These are phyloP conservation scores for Pseudopleuronectes americanus DNA, from an alignment of 2,797 vertebrate genomes.

Conservation along the genomic window DNA sequence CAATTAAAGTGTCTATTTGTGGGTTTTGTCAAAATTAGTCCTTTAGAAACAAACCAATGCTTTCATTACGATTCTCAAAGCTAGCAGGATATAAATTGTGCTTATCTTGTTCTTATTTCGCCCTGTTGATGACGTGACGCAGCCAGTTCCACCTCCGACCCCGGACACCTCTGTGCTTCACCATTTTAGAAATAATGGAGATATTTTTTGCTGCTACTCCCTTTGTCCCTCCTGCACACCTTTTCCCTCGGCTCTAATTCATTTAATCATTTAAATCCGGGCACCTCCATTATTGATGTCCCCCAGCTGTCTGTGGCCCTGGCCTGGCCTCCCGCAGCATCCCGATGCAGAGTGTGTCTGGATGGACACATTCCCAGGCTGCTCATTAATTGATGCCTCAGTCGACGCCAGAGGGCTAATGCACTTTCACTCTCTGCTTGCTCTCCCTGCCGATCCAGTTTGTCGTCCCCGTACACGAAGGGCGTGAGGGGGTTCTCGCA, in stretches of 20 bases:
- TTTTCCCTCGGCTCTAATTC: constrained; percentile 64
- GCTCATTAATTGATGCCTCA: constrained; percentile 81
- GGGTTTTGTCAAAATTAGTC: background rate
- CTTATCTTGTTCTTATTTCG: constrained; percentile 2
- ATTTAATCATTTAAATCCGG: constrained; percentile 78
- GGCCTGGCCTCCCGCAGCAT: constrained; percentile 54
- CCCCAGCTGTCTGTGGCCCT: constrained; percentile 56
- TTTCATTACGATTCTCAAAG: background rate
- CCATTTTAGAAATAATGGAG: constrained; percentile 53
- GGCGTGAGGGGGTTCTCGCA: constrained; percentile 35
- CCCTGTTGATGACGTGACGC: constrained; percentile 11
- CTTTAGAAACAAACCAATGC: background rate
- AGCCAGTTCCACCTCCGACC: constrained; percentile 10
- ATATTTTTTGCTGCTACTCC: constrained; percentile 42
- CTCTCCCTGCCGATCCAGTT: constrained; percentile 46
- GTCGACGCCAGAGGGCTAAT: constrained; percentile 75
- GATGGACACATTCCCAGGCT: constrained; percentile 73
- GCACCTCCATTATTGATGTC: constrained; percentile 78
- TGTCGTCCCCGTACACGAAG: constrained; percentile 40
- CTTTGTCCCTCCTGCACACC: constrained; percentile 49
- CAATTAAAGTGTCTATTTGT: background rate
- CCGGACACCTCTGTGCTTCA: constrained; percentile 15
- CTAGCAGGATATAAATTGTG: background rate
- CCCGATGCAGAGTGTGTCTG: constrained; percentile 71
- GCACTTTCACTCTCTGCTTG: constrained; percentile 66